Evolutionary conservation across 2,888 invertebrate genomes (phyloP).

Genomic region (Steinernema hermaphroditum): DNA sequence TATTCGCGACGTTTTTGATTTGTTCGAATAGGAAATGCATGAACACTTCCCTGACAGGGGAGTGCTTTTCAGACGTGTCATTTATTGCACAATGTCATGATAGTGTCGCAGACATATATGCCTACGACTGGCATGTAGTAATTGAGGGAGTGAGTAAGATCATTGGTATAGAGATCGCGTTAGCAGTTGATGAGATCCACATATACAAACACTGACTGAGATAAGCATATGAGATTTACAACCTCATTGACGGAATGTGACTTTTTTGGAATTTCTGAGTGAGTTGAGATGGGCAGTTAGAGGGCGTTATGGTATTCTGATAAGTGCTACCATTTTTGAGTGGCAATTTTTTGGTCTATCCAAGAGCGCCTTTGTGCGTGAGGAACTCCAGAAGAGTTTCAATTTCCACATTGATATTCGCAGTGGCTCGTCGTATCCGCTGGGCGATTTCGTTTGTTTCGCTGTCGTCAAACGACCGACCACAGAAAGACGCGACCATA

Average conservation of each 20-base stretch:
- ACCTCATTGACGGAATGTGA: too few relatives aligned
- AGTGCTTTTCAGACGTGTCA: background rate
- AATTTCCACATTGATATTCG: constrained; percentile 66
- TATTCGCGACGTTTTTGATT: background rate
- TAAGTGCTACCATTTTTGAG: constrained; percentile 9
- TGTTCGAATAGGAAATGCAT: constrained; percentile 17
- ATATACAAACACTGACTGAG: background rate
- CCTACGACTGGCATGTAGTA: background rate
- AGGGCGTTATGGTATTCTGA: constrained; percentile 24
- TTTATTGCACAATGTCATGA: background rate
- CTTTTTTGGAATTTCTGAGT: background rate
- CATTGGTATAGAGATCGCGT: background rate
- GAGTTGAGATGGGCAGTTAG: constrained; percentile 7
- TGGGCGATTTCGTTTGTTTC: constrained; percentile 67
- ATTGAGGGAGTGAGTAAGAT: background rate
- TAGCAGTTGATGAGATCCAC: constrained; percentile 6
- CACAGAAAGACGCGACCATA: constrained; percentile 67
- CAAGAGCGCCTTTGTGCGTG: constrained; percentile 64
- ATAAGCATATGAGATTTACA: constrained; percentile 13
- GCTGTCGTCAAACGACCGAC: constrained; percentile 66
- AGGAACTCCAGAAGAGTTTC: constrained; percentile 66
- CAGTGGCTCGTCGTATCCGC: constrained; percentile 65
- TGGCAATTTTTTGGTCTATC: background rate
- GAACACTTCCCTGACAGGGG: too few relatives aligned
- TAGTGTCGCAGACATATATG: background rate